Evolutionary conservation across 1,140 invertebrate genomes (phyloP).

Genomic region (Anastatus disparis): DNA sequence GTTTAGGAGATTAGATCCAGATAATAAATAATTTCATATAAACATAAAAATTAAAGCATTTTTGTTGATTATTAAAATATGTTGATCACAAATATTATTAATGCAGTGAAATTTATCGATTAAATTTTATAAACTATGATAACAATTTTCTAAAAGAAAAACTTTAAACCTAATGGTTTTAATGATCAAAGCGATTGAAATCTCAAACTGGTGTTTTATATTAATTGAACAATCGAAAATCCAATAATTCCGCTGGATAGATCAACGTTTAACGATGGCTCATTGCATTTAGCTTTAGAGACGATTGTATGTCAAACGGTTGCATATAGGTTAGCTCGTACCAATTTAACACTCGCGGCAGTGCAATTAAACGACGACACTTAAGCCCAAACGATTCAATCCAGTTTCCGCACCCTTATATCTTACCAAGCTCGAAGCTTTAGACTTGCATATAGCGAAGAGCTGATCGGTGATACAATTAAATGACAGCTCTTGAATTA

Average conservation of each 20-base stretch:
- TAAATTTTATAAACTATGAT: too few relatives aligned
- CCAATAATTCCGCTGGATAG: background rate
- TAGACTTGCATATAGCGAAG: too few relatives aligned
- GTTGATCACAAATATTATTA: too few relatives aligned
- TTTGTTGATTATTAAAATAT: too few relatives aligned
- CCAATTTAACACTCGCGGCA: conserved; percentile 1
- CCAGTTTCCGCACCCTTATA: background rate
- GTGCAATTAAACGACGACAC: conserved; percentile 27
- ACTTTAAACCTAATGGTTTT: too few relatives aligned
- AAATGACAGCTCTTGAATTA: background rate
- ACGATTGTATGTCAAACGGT: too few relatives aligned
- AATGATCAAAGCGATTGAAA: background rate
- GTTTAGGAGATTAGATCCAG: too few relatives aligned
- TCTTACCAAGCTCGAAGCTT: background rate
- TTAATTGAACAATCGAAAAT: conserved; percentile 8
- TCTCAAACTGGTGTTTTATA: background rate
- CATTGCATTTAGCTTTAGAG: background rate
- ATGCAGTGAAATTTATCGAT: too few relatives aligned
- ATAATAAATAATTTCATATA: too few relatives aligned
- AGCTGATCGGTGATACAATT: conserved; percentile 6
- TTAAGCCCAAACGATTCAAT: conserved; percentile 22
- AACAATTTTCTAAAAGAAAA: too few relatives aligned
- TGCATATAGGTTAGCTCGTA: too few relatives aligned
- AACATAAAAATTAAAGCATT: too few relatives aligned
- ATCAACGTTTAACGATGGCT: background rate